phyloP scores from a whole-genome alignment of 2,797 vertebrate species.

The Pipistrellus kuhlii region DNA sequence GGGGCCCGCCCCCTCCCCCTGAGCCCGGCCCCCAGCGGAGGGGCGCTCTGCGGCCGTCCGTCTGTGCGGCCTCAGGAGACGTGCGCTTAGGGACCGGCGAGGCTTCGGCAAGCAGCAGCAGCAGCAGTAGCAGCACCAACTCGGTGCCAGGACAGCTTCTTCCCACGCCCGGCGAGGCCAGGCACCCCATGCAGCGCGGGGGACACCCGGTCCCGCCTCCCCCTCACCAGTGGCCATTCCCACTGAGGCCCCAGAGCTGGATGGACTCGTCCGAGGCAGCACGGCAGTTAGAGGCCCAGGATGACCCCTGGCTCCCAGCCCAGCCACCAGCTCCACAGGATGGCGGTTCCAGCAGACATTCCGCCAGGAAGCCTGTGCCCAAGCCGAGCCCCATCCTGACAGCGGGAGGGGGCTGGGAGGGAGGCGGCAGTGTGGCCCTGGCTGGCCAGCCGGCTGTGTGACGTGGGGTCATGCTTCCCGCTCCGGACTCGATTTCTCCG shows the following conservation, averaged over 20 bases:
- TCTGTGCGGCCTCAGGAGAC: not conserved
- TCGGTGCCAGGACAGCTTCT: not conserved
- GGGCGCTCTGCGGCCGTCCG: fast-evolving
- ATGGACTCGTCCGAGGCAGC: not conserved
- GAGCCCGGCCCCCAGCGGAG: fast-evolving
- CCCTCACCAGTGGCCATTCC: not conserved
- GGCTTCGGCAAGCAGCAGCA: not conserved
- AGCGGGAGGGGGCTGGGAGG: no score
- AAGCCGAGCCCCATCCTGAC: not conserved
- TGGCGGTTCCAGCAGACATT: not conserved
- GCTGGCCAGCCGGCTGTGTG: not conserved
- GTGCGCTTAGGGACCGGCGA: not conserved
- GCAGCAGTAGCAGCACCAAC: not conserved
- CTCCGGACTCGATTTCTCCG: not conserved
- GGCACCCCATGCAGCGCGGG: not conserved
- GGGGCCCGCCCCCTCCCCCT: not conserved
- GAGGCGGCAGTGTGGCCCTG: not conserved
- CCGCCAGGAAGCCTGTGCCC: not conserved
- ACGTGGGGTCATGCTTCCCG: not conserved
- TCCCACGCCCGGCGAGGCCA: not conserved
- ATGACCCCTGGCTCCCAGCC: not conserved
- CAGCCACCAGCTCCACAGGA: not conserved
- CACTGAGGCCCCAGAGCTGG: not conserved
- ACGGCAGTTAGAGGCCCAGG: not conserved
- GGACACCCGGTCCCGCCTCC: not conserved